phyloP scores from a whole-genome alignment of 2,797 vertebrate genomes.

The Pteropus rufus region DNA sequence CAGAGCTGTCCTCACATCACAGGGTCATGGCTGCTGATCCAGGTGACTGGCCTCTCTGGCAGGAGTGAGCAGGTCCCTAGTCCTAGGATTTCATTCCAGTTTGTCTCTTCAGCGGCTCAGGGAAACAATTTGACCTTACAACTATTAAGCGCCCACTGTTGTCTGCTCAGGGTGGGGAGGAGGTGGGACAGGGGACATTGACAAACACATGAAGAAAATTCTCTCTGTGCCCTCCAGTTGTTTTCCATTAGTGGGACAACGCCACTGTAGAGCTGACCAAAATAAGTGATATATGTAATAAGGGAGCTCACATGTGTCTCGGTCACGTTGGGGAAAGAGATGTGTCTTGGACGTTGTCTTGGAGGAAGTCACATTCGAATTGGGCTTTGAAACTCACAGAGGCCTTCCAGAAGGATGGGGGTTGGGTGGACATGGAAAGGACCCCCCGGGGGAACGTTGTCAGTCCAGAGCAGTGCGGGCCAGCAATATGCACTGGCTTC shows the following conservation, averaged over 20 bases:
- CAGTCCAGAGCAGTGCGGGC: neutral
- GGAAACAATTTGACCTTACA: neutral
- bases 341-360: neutral
- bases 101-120: neutral
- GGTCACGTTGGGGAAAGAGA: neutral
- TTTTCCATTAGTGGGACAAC: neutral
- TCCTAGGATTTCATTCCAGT: neutral
- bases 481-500: neutral
- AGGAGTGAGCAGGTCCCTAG: neutral
- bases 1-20: neutral
- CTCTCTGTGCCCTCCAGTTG: neutral
- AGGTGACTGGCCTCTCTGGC: neutral
- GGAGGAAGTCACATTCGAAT: neutral
- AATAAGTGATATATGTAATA: neutral
- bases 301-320: neutral
- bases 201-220: neutral
- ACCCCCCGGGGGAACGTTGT: neutral
- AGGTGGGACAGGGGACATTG: neutral
- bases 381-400: neutral
- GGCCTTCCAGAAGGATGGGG: neutral
- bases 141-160: neutral
- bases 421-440: neutral
- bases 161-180: neutral
- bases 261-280: neutral
- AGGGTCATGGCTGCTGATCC: neutral